A percentile compares a stretch with the other conserved stretches of the same genome.
These are phyloP conservation scores for Pycnomerus fuliginosus DNA, from an alignment of 2,888 invertebrate genomes.

Conservation along the genomic window DNA sequence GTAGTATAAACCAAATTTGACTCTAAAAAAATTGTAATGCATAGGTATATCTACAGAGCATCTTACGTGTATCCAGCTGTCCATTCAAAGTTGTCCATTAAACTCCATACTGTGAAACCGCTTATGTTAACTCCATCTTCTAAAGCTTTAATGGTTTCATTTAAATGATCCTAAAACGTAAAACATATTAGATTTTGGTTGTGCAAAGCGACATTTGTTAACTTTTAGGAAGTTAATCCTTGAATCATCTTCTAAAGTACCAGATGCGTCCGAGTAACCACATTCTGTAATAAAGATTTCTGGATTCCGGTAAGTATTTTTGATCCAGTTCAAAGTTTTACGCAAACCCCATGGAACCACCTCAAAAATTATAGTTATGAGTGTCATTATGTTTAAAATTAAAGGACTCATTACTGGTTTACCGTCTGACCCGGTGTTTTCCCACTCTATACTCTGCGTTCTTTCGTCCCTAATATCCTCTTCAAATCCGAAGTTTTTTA, in stretches of 20 bases:
- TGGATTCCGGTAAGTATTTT: constrained; percentile 32
- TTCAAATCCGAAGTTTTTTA: neutral
- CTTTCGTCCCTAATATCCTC: constrained; percentile 4
- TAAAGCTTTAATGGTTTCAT: constrained; percentile 44
- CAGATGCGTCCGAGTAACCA: constrained; percentile 60
- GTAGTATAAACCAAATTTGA: constrained; percentile 67
- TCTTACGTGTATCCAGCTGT: constrained; percentile 48
- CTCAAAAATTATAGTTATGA: constrained; percentile 48
- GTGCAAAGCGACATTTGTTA: neutral
- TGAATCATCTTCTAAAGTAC: constrained; percentile 56
- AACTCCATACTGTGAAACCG: constrained; percentile 51
- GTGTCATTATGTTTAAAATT: neutral
- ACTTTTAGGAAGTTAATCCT: constrained; percentile 51
- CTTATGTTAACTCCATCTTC: constrained; percentile 47
- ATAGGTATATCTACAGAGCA: neutral
- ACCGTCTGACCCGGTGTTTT: constrained; percentile 3
- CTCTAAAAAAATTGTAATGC: constrained; percentile 51
- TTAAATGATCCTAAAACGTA: constrained; percentile 50
- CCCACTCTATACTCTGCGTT: constrained; percentile 1
- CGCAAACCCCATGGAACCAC: constrained; percentile 63
- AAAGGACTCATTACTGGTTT: neutral
- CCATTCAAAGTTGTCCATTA: constrained; percentile 55
- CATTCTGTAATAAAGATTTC: constrained; percentile 61
- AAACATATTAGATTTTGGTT: neutral
- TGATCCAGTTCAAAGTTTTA: constrained; percentile 61